These are phyloP conservation scores for Paelopatides confundens DNA, from an alignment of 53 echinoderm and acorn worm genomes.

Conservation along the genomic window DNA sequence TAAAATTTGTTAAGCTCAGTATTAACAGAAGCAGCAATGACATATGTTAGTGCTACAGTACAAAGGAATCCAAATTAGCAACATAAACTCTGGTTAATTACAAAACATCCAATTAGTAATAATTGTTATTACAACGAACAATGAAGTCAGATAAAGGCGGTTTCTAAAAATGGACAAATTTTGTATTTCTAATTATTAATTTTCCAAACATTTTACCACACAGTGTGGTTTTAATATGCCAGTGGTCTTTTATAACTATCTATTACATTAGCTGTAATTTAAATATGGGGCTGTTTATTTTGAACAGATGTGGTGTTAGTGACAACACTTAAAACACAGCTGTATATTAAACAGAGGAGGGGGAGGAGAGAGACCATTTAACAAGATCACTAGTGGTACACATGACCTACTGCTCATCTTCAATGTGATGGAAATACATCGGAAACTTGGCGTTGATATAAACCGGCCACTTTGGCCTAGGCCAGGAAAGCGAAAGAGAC, in stretches of 20 bases:
- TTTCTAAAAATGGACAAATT: too few relatives aligned
- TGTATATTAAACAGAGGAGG: neutral
- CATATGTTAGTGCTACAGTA: neutral
- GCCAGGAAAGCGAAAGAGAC: neutral
- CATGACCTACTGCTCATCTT: slow-evolving; percentile 26
- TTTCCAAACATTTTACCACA: too few relatives aligned
- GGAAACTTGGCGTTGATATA: slow-evolving; percentile 27
- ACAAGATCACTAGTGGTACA: neutral
- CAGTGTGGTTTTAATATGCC: too few relatives aligned
- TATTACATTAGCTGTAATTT: too few relatives aligned
- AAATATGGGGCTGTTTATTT: too few relatives aligned
- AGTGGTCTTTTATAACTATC: too few relatives aligned
- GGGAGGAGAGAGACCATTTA: neutral
- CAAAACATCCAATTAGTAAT: neutral
- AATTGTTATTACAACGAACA: neutral
- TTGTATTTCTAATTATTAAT: too few relatives aligned
- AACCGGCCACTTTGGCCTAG: slow-evolving; percentile 19
- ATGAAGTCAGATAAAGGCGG: too few relatives aligned
- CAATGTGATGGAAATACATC: neutral
- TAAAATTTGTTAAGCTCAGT: neutral
- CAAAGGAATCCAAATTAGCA: neutral
- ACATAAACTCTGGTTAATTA: neutral
- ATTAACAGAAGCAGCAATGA: neutral
- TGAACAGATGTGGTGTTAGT: too few relatives aligned
- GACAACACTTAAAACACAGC: too few relatives aligned